Evolutionary conservation across 30 jellyfish, hydroid and myxozoan genomes (phyloP).

Genomic region (Chrysaora quinquecirrha): DNA sequence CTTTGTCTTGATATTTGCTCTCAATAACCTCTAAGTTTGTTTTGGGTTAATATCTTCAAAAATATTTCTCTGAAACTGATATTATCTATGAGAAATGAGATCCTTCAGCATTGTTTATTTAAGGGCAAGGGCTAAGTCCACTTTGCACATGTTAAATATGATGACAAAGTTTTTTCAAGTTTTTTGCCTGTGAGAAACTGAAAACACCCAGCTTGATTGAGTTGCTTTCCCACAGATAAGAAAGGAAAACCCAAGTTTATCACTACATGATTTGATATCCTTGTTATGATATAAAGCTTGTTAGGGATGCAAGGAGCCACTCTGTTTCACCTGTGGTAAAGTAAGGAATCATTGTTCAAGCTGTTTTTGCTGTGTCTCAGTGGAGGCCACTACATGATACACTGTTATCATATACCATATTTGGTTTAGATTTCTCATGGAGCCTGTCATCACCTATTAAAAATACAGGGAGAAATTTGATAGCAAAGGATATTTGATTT

Average conservation of each 20-base stretch:
- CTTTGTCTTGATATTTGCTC: too few relatives aligned
- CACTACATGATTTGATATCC: slow-evolving; percentile 7
- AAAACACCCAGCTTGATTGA: not conserved
- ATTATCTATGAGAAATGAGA: too few relatives aligned
- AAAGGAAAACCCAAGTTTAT: not conserved
- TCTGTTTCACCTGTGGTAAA: slow-evolving; percentile 33
- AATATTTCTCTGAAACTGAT: too few relatives aligned
- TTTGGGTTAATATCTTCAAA: too few relatives aligned
- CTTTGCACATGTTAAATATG: too few relatives aligned
- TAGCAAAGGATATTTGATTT: too few relatives aligned
- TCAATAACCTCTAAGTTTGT: too few relatives aligned
- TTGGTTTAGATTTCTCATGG: not conserved
- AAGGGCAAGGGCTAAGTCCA: too few relatives aligned
- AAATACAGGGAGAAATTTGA: too few relatives aligned
- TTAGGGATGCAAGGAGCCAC: not conserved
- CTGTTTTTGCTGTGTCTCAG: slow-evolving; percentile 24
- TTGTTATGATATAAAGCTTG: not conserved
- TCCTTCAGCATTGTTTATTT: too few relatives aligned
- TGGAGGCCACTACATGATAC: not conserved
- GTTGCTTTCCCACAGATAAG: not conserved
- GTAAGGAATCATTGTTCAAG: not conserved
- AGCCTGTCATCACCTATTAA: slow-evolving; percentile 4
- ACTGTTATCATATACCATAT: slow-evolving; percentile 19
- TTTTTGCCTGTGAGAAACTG: not conserved
- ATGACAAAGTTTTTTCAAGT: too few relatives aligned